A percentile compares a stretch with the other conserved stretches of the same genome.
Evolutionary conservation across 2,113 vertebrate genomes (phyloP).

Genomic region (Rhipidura dahli): DNA sequence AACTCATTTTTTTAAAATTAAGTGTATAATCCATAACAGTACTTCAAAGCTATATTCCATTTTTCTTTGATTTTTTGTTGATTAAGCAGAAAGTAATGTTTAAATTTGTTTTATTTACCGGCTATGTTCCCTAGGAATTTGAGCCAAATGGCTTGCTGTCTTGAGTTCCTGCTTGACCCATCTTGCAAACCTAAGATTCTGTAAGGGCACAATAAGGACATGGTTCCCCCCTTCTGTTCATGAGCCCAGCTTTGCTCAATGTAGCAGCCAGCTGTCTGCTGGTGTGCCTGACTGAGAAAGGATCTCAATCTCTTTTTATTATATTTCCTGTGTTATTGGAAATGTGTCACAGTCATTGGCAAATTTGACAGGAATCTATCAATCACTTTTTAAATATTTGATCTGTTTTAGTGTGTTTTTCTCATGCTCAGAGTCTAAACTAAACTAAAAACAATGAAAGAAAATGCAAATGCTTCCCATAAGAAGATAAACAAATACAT

Average conservation of each 20-base stretch:
- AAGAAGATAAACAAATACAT: neutral
- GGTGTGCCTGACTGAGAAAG: neutral
- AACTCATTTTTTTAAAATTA: neutral
- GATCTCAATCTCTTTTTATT: neutral
- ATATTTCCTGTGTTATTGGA: neutral
- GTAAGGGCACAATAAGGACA: fast-evolving
- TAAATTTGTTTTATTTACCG: neutral
- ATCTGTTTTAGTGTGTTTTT: neutral
- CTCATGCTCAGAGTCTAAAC: neutral
- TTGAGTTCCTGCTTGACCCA: neutral
- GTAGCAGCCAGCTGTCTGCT: neutral
- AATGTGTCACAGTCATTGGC: fast-evolving
- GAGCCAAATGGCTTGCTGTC: neutral
- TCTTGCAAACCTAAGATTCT: neutral
- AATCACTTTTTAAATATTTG: neutral
- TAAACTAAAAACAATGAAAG: neutral
- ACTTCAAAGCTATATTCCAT: neutral
- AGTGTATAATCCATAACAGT: neutral
- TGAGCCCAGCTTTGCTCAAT: neutral
- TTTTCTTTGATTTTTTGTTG: neutral
- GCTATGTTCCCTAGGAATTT: neutral
- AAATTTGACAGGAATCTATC: neutral
- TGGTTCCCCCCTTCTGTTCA: neutral
- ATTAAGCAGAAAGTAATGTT: neutral
- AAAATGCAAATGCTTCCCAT: neutral